Evolutionary conservation across 2,113 vertebrate genomes (phyloP), one percentile per base, ranked within the genome.

Genomic region (Malurus cyaneus): DNA sequence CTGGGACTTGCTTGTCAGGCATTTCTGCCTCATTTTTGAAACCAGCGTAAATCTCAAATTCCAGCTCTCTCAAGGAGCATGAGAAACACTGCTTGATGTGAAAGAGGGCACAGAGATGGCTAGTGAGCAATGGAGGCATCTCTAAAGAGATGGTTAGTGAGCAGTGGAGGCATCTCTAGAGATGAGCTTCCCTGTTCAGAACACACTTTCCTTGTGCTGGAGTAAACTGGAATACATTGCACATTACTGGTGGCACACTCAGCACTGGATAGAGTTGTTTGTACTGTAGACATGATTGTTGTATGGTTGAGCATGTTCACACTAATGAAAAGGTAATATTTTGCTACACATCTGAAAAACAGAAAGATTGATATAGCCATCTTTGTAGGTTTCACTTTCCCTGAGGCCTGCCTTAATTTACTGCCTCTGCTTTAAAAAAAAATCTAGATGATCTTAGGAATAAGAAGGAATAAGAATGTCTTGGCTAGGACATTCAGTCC

Each of bases 401-500:
- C 36, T 31, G 49, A 31, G 26, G 20, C 20, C 24, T 56, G 46
- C 42, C 42, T 65, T 74, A 80, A 82, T 80, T 87, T 91, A 85
- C 41, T 81, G 52, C 14, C 20, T 80, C 53, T 84, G 52, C 54
- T 92, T 44, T 10, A 61, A 86, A 96, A 74, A 52, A 44, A 34
- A 39, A 9, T 34, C 20, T 60, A 59, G 14, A 83, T 42, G 21
- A 49, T n/a, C 7, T 79, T 78, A 80, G 21, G 8, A 88, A 50
- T 10, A 74, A 71, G 53, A 84, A 65, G 18, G 31, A 88, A 86
- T 46, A 62, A 83, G 29, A 77, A 29, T 44, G 23, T 80, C 32
- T 88, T 93, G 64, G 28, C 79, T 92, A 36, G n/a, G 41, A 88
- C 32, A 66, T 78, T 26, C 24, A 16, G 12, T 88, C 29, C 94